Evolutionary conservation across 2,888 invertebrate genomes (phyloP).

Genomic region (Lissocephala sabroskyi): DNA sequence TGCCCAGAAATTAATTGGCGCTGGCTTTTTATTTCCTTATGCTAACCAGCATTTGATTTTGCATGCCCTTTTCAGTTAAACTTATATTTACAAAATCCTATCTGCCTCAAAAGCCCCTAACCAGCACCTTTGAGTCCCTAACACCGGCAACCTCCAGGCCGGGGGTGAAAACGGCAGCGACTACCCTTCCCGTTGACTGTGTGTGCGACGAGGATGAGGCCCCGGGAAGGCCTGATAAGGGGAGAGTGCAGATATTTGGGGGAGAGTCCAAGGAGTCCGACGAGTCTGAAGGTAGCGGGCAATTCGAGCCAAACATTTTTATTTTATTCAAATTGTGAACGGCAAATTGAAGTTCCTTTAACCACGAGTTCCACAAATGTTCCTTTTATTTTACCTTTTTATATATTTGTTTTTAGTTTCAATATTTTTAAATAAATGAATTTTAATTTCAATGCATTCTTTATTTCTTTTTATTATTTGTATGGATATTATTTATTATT

Average conservation of each 20-base stretch:
- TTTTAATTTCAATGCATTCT: neutral
- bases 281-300: slow-evolving; percentile 53
- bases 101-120: slow-evolving; percentile 27
- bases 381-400: slow-evolving; percentile 9
- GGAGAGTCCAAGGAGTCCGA: neutral
- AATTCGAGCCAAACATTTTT: slow-evolving; percentile 28
- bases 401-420: neutral
- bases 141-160: slow-evolving; percentile 19
- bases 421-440: slow-evolving; percentile 5
- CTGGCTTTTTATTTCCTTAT: slow-evolving; percentile 15
- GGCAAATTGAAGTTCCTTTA: no score
- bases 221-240: no score
- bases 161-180: slow-evolving; percentile 6
- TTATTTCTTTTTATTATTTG: slow-evolving; percentile 3
- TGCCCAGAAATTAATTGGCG: slow-evolving; percentile 54
- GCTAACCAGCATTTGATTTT: slow-evolving; percentile 9
- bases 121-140: slow-evolving; percentile 21
- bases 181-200: slow-evolving; percentile 43
- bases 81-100: slow-evolving; percentile 65
- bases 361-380: slow-evolving; percentile 13
- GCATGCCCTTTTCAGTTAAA: slow-evolving; percentile 58
- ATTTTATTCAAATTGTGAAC: slow-evolving; percentile 2
- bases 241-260: slow-evolving; percentile 16
- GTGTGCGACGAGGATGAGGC: slow-evolving; percentile 53
- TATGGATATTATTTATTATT: no score